These are phyloP conservation scores for Andricus quercusramuli DNA, from an alignment of 2,888 invertebrate species.

Conservation along the genomic window DNA sequence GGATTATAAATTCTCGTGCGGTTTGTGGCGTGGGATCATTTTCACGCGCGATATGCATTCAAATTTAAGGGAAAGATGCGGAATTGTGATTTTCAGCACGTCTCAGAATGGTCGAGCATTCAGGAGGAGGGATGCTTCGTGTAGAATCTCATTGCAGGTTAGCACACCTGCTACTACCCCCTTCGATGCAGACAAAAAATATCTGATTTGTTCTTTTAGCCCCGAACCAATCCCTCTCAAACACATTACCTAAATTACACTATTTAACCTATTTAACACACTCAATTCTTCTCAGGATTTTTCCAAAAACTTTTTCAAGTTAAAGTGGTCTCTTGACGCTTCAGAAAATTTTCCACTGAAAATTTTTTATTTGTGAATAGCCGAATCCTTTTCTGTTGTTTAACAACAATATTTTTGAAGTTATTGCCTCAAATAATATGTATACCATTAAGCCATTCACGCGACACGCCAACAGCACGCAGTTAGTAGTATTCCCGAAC, in stretches of 20 bases:
- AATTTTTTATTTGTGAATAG: background rate
- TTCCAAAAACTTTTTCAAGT: background rate
- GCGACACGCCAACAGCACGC: too few relatives aligned
- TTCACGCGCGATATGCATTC: constrained; percentile 39
- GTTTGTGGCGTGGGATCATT: constrained; percentile 38
- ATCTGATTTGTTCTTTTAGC: constrained; percentile 55
- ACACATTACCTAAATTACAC: constrained; percentile 20
- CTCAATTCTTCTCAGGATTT: background rate
- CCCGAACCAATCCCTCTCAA: constrained; percentile 51
- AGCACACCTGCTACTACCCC: constrained; percentile 50
- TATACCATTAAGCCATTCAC: too few relatives aligned
- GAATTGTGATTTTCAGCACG: constrained; percentile 55
- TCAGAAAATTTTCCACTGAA: background rate
- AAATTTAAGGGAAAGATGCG: constrained; percentile 31
- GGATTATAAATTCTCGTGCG: constrained; percentile 33
- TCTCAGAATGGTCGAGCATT: constrained; percentile 45
- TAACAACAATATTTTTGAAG: too few relatives aligned
- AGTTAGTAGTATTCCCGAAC: too few relatives aligned
- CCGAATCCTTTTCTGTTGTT: too few relatives aligned
- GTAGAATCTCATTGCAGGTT: constrained; percentile 53
- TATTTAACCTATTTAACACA: background rate
- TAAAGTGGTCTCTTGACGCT: background rate
- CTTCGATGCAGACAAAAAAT: constrained; percentile 48
- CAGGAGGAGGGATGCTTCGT: constrained; percentile 45
- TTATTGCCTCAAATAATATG: too few relatives aligned